Percentiles rank a stretch among this genome's conserved stretches.
Conservation (phyloP, 2,888 invertebrate genomes). For the Dicranocentrus wangi region DNA sequence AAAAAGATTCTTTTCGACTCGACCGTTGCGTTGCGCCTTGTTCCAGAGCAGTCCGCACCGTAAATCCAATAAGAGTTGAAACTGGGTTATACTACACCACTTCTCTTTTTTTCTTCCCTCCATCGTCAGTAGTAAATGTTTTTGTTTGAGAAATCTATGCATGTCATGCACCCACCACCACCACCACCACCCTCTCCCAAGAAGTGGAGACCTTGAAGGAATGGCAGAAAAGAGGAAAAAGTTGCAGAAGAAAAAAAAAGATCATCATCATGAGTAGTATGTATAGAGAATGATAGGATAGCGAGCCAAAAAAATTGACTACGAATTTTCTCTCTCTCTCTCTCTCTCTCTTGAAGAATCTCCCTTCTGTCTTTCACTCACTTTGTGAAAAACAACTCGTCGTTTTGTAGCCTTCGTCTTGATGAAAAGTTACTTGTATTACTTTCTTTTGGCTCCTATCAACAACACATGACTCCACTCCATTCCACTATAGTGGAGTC, state of each 20-base stretch:
- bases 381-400: not conserved
- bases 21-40: too few species aligned
- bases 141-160: too few species aligned
- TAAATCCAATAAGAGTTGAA: too few species aligned
- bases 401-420: not conserved
- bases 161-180: too few species aligned
- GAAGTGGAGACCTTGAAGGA: not conserved
- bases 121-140: too few species aligned
- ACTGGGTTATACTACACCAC: too few species aligned
- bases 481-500: too few species aligned
- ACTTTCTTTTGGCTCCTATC: too few species aligned
- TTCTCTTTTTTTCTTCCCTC: too few species aligned
- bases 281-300: not conserved
- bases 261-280: not conserved
- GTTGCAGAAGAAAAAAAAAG: not conserved
- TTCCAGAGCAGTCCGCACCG: too few species aligned
- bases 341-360: not conserved
- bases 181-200: too few species aligned
- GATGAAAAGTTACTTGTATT: slow-evolving; percentile 7
- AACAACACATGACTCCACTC: not conserved
- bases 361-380: not conserved
- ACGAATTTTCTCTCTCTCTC: not conserved
- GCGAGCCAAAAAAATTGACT: slow-evolving; percentile 4
- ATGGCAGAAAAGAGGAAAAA: not conserved
- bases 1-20: too few species aligned